Percentiles rank a stretch among this genome's conserved stretches.
These are phyloP conservation scores for Pomacea canaliculata DNA, from an alignment of 2,888 invertebrate genomes.

Conservation along the genomic window DNA sequence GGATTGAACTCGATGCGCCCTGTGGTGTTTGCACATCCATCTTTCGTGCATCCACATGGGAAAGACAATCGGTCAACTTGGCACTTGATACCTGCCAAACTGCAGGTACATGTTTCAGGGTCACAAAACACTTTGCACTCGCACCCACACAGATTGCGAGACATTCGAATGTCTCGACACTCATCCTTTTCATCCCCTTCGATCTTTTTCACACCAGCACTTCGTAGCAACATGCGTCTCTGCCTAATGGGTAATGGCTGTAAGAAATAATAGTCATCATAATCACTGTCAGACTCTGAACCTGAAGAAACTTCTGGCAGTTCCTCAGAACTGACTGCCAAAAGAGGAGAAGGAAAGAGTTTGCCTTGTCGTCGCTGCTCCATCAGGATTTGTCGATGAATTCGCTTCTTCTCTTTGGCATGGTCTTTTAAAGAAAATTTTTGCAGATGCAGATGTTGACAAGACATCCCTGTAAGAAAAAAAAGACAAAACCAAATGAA, in stretches of 20 bases:
- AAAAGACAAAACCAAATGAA: neutral
- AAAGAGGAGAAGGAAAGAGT: slow-evolving; percentile 50
- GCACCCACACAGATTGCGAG: slow-evolving; percentile 79
- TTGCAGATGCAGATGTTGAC: slow-evolving; percentile 77
- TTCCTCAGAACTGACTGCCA: slow-evolving; percentile 28
- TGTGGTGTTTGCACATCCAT: slow-evolving; percentile 91
- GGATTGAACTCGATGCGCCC: slow-evolving; percentile 98
- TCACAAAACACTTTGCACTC: slow-evolving; percentile 79
- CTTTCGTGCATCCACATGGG: slow-evolving; percentile 95
- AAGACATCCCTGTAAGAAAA: slow-evolving; percentile 80
- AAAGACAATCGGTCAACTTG: slow-evolving; percentile 96
- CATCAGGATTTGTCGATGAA: slow-evolving; percentile 85
- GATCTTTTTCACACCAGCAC: slow-evolving; percentile 94
- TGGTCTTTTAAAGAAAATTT: slow-evolving; percentile 89
- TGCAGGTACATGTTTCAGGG: slow-evolving; percentile 95
- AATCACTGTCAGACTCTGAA: slow-evolving; percentile 55
- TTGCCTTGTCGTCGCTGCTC: slow-evolving; percentile 77
- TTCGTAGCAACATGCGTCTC: slow-evolving; percentile 86
- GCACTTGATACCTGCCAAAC: slow-evolving; percentile 94
- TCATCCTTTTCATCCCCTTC: slow-evolving; percentile 94
- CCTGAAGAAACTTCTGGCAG: slow-evolving; percentile 38
- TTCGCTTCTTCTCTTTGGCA: slow-evolving; percentile 86
- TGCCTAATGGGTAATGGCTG: slow-evolving; percentile 93
- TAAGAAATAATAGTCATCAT: slow-evolving; percentile 67
- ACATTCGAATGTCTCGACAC: slow-evolving; percentile 90